Conservation (phyloP, 2,888 invertebrate species). For the Pelosia muscerda region DNA sequence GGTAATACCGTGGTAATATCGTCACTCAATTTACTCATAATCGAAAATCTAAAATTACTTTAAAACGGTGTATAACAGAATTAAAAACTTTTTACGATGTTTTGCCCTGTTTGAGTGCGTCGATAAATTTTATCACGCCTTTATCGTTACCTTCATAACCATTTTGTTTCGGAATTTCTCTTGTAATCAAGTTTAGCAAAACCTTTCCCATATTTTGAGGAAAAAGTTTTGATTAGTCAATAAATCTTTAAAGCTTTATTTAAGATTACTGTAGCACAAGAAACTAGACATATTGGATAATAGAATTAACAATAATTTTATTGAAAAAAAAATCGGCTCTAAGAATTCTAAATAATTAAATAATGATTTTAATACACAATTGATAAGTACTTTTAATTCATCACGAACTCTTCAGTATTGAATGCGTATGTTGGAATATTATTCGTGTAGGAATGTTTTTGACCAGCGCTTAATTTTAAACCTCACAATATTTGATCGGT, state of each 20-base stretch:
- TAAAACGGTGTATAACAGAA: conserved; percentile 30
- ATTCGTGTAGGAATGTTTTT: no score
- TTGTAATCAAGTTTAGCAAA: conserved; percentile 11
- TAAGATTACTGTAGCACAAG: not conserved
- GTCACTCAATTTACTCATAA: conserved; percentile 33
- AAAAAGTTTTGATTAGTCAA: conserved; percentile 7
- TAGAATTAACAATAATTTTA: not conserved
- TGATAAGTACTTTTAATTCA: not conserved
- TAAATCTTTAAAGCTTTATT: conserved; percentile 11
- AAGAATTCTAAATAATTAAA: no score
- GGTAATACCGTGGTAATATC: conserved; percentile 14
- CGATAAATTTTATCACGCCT: conserved; percentile 21
- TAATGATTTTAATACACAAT: not conserved
- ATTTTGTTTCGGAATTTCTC: conserved; percentile 9
- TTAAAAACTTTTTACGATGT: conserved; percentile 40
- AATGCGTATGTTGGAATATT: not conserved
- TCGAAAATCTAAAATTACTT: conserved; percentile 31
- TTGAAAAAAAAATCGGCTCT: no score
- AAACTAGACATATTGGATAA: not conserved
- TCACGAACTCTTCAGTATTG: no score
- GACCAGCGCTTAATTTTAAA: no score
- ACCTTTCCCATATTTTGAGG: not conserved
- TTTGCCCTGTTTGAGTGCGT: conserved; percentile 9
- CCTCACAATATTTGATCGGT: not conserved
- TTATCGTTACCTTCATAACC: conserved; percentile 10